Evolutionary conservation across 2,797 vertebrate species (phyloP), one percentile per base, ranked within the genome.

Genomic region (Gadopsis marmoratus): DNA sequence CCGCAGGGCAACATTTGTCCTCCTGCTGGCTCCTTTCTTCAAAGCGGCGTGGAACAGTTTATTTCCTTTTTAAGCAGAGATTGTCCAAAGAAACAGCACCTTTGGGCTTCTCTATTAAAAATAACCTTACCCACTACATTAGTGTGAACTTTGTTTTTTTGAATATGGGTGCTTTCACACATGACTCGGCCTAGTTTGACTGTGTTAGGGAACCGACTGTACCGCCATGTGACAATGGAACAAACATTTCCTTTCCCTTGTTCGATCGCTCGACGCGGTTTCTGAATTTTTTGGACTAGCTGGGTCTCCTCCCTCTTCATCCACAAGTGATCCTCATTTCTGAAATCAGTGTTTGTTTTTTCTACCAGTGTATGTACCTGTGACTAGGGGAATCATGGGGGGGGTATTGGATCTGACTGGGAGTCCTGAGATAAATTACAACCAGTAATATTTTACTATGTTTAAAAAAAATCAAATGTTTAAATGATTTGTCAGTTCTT

Each of bases 301-400:
- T 66, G 78, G 72, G 74, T 79, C 71, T 73, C 77, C 81, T 82
- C 61, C 62, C 64, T 83, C 82, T 92, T 92, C 88, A 93, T 94
- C 92, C 93, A 89, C 87, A 67, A 79, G 62, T 83, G 53, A 89
- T 83, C 79, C 76, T 88, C 73, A 65, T 89, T 89, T 93, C 87
- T 91, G 59, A 91, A 93, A 89, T 91, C 91, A 90, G 92, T 95
- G 93, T 95, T 95, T 88, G 35, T 86, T 80, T 84, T 87, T 86
- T 84, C 74, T 88, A 85, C 78, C 71, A 78, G 47, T 89, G 76
- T 92, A 79, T 87, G 79, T 92, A 89, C 82, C 87, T 89, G 84
- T 91, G 91, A 87, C 12, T 33, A 86, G 78, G 86, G 69, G 70
- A 79, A 83, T 86, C 62, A 45, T 78, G 62, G 23, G 21, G 65